Base-by-base conservation (phyloP, 2,888 invertebrate genomes). In the Allygus modestus region DNA sequence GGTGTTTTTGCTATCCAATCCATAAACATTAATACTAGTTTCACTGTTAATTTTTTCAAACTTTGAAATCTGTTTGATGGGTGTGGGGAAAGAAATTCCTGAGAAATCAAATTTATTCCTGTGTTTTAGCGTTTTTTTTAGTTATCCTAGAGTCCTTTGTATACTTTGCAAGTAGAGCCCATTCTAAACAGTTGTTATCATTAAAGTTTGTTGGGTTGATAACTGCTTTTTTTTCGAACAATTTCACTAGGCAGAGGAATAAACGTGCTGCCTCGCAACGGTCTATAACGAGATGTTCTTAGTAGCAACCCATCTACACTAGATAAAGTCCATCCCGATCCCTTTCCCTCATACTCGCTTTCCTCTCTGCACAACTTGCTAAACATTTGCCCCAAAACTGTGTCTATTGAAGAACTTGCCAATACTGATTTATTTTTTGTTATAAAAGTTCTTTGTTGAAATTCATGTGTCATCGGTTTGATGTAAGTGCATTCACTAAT, bases 151-250 rank as follows among this genome's bases (percentile, higher is more conserved):
- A 51, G n/a, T 79, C 31, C 23, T 54, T 51, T n/a, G 79, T 79
- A 46, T 26, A 43, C 46, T 79, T 43, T 51, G 51, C 37, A 12
- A 79, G 79, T 26, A 79, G n/a, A 12, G 79, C 4, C 79, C 79
- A 79, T 54, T 51, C 31, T 17, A 79, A 79, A 26, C 79, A 79
- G 31, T 79, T 79, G 51, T 79, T 51, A 51, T 79, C 79, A 23
- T 31, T n/a, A 79, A 46, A 46, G n/a, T 79, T 79, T 46, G n/a
- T 46, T 23, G 51, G 54, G 46, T 79, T 79, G n/a, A 79, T 79
- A 28, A 79, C 31, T 37, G 79, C 79, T 33, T 79, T 46, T n/a
- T 51, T 79, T 79, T 1, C 37, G 37, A 23, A 20, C n/a, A 17
- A 79, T 79, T 79, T 26, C 43, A 20, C 0, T 51, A 26, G 79